These are phyloP conservation scores for Mastomys coucha DNA, from an alignment of 2,113 vertebrate species.

Conservation along the genomic window DNA sequence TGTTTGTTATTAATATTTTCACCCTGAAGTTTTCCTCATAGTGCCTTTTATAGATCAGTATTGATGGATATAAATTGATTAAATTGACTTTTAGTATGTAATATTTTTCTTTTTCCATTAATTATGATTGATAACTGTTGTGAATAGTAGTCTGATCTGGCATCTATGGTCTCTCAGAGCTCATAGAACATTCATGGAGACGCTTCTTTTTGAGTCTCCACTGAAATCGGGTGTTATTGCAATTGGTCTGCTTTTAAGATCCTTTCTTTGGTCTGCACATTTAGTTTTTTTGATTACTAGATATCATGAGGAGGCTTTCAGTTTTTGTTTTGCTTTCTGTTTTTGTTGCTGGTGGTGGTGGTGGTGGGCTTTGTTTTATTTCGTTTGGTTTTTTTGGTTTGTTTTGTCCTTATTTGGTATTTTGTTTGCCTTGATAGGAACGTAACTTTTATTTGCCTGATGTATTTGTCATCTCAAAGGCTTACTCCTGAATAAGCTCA, in stretches of 20 bases:
- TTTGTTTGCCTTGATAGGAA: not conserved
- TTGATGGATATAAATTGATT: not conserved
- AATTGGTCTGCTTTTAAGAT: not conserved
- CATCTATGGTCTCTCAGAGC: not conserved
- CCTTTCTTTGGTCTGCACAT: not conserved
- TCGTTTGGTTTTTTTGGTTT: too few species aligned
- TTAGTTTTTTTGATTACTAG: not conserved
- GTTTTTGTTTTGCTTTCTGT: not conserved
- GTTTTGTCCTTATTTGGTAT: not conserved
- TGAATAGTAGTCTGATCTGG: not conserved
- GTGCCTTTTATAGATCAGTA: not conserved
- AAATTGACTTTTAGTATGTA: not conserved
- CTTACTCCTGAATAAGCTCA: too few species aligned
- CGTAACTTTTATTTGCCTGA: too few species aligned
- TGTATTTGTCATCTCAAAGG: too few species aligned
- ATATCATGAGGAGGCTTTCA: not conserved
- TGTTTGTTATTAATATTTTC: not conserved
- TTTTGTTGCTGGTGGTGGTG: too few species aligned
- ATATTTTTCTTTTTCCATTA: not conserved
- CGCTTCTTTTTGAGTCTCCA: not conserved
- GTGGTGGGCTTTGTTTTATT: too few species aligned
- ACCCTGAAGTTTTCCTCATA: not conserved
- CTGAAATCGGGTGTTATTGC: not conserved
- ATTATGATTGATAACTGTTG: not conserved
- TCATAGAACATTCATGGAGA: not conserved